Evolutionary conservation across 1,140 invertebrate species (phyloP), one percentile per base, ranked within the genome.

Genomic region (Colletes gigas): DNA sequence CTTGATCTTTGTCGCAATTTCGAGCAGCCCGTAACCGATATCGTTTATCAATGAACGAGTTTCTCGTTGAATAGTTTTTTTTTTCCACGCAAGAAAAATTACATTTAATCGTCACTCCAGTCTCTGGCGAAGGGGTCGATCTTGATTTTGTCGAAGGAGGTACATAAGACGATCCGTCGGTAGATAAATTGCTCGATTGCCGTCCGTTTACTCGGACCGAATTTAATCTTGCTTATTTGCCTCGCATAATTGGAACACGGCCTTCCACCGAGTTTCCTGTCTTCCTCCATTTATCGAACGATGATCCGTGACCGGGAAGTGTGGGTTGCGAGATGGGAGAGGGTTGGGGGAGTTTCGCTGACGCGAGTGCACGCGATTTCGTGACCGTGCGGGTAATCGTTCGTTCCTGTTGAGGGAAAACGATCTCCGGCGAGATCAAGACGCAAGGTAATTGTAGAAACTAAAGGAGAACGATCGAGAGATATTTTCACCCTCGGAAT

Each of bases 201-300:
- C 74, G 67, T 77, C 57, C 74, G 82, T 84, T 84, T 84, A 83
- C 70, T 65, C 75, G 60, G 50, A 8, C 57, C 75, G 71, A 84
- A 84, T 84, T 84, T 84, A 84, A 84, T 84, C 77, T 75, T 81
- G 50, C 47, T 84, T 84, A 84, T 84, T 84, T 84, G 59, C 83
- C 75, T 75, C 60, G 77, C 78, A 84, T 84, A 84, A 84, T 84
- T 84, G 82, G 71, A 84, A 67, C 83, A 79, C 82, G 82, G 73
- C 71, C 82, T 52, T 47, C 59, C 19, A 4, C 44, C 6, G 3
- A 30, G 50, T 62, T 57, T 59, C 54, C 65, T 65, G 54, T 72
- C 71, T 71, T 47, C 41, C 19, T 68, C 55, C 19, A 57, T 75
- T 55, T 70, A 84, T 84, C 71, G 71, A 84, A 71, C 82, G 70